A percentile compares a stretch with the other conserved stretches of the same genome.
These are phyloP conservation scores for Heteronetta atricapilla DNA, from an alignment of 2,113 vertebrate species.

Conservation along the genomic window DNA sequence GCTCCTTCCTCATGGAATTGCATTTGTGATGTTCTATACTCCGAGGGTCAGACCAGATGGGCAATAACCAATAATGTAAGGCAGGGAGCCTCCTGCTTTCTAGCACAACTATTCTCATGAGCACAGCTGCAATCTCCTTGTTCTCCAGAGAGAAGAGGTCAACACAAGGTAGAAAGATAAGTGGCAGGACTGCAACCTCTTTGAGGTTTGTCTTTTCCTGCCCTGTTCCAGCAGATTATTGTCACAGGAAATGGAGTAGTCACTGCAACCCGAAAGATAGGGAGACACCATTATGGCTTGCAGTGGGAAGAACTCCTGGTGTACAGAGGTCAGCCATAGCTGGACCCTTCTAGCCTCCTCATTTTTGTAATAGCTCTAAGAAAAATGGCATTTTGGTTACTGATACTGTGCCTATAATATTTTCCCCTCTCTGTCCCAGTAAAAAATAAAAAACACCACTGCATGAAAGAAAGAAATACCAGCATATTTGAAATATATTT, in stretches of 20 bases:
- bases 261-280: conserved; percentile 2
- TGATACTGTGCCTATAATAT: neutral
- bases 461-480: neutral
- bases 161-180: neutral
- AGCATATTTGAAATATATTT: neutral
- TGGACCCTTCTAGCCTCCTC: neutral
- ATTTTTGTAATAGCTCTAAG: neutral
- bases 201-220: conserved; percentile 16
- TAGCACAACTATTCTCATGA: neutral
- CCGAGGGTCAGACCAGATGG: neutral
- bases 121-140: neutral
- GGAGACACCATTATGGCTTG: neutral
- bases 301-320: neutral
- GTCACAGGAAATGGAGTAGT: conserved; percentile 13
- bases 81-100: neutral
- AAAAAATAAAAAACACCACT: neutral
- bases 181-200: neutral
- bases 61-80: neutral
- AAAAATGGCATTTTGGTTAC: neutral
- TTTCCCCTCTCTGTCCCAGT: neutral
- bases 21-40: neutral
- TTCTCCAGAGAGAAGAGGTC: neutral
- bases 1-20: accelerated
- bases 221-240: conserved; percentile 15
- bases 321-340: neutral